Base-by-base conservation (phyloP, 2,797 vertebrate genomes). In the Lepus oiostolus region DNA sequence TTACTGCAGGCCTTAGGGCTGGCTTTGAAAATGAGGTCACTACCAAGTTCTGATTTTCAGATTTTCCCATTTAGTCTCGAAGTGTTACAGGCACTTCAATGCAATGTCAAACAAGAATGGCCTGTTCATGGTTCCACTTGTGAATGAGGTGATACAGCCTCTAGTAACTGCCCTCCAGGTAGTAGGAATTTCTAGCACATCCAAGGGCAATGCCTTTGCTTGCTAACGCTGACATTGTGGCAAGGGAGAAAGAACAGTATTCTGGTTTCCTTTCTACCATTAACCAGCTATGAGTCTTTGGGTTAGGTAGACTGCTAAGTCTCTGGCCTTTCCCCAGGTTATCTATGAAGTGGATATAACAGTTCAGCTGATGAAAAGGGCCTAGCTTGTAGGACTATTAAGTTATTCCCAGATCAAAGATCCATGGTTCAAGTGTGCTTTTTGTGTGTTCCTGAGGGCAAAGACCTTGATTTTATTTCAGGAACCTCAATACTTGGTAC, bases 11-110 rank as follows among this genome's bases (percentile, higher is more conserved):
- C 21, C 90, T 88, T 84, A 85, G 28, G 71, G 5, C 52, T 80
- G 77, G 77, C 65, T 81, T 95, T 85, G 93, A 96, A 96, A 97
- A 96, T 92, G 86, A 95, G n/a, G 38, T 87, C 86, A 95, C 81
- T 89, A 83, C 30, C 77, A 81, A 71, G 28, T 91, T 93, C 12
- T 90, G 52, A 95, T 88, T 94, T 91, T 88, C 81, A 65, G 28
- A 90, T 90, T 95, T 96, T 91, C 67, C 42, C 62, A 32, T 91
- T 92, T 94, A 91, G 90, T 85, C 42, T 35, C 65, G 74, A 88
- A 96, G 32, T 67, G 54, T 58, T 75, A 81, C 4, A 85, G 76
- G 88, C 14, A 58, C 54, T 58, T 58, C 72, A 81, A 21, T 21
- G 21, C 38, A 84, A 65, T 17, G 5, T 85, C 60, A 67, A 94